phyloP scores from a whole-genome alignment of 2,113 vertebrate species.

The Maccullochella peelii region DNA sequence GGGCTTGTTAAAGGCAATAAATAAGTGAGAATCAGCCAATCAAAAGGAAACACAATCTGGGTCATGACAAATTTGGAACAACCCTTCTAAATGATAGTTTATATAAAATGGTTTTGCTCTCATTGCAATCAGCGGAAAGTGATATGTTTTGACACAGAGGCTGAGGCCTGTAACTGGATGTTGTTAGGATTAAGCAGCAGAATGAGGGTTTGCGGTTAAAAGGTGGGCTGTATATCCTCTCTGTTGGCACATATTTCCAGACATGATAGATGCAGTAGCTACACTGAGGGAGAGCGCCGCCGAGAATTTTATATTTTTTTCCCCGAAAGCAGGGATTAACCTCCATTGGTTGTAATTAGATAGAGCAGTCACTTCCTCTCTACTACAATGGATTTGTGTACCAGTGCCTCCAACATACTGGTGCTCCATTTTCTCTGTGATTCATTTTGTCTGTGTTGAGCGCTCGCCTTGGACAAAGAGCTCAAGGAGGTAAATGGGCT shows the following conservation, averaged over 20 bases:
- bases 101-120: slow-evolving; percentile 26
- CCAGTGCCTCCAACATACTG: slow-evolving; percentile 17
- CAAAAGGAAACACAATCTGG: not conserved
- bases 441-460: slow-evolving; percentile 53
- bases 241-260: slow-evolving; percentile 56
- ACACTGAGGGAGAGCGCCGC: slow-evolving; percentile 10
- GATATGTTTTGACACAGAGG: slow-evolving; percentile 45
- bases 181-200: slow-evolving; percentile 59
- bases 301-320: not conserved
- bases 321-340: slow-evolving; percentile 78
- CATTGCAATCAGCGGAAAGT: slow-evolving; percentile 32
- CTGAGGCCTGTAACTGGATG: slow-evolving; percentile 65
- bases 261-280: slow-evolving; percentile 49
- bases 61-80: slow-evolving; percentile 10
- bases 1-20: not conserved
- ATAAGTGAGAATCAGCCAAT: slow-evolving; percentile 1
- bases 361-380: slow-evolving; percentile 59
- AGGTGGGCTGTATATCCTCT: slow-evolving; percentile 59
- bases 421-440: slow-evolving; percentile 51
- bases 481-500: slow-evolving; percentile 49
- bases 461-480: slow-evolving; percentile 11
- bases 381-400: slow-evolving; percentile 64
- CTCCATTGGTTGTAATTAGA: slow-evolving; percentile 79
- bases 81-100: slow-evolving; percentile 20
- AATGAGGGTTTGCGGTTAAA: slow-evolving; percentile 50